Percentiles rank a stretch among this genome's conserved stretches.
These are phyloP conservation scores for Etheostoma perlongum DNA, from an alignment of 2,797 vertebrate species.

Conservation along the genomic window DNA sequence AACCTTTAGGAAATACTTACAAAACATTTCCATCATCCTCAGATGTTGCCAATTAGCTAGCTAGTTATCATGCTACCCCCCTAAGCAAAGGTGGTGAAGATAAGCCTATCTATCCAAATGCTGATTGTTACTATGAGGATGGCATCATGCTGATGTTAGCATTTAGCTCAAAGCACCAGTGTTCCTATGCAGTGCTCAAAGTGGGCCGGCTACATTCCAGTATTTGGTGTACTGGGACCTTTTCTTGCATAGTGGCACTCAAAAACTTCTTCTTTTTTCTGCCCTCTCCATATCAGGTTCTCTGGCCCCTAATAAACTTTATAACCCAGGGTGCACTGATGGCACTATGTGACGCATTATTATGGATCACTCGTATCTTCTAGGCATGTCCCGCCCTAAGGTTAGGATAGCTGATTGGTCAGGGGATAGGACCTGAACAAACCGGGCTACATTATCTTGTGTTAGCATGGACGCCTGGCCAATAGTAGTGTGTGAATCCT, in stretches of 20 bases:
- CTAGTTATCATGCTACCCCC: neutral
- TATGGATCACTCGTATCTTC: no score
- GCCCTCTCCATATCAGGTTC: neutral
- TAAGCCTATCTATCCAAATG: neutral
- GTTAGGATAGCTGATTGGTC: no score
- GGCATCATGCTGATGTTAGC: neutral
- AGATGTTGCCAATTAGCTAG: no score
- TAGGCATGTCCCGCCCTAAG: no score
- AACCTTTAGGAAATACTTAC: neutral
- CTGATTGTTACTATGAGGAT: neutral
- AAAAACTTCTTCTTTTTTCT: neutral
- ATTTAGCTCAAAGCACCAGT: neutral
- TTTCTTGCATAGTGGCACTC: neutral
- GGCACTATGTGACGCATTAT: neutral
- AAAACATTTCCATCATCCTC: neutral
- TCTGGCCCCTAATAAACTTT: neutral
- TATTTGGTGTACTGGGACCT: neutral
- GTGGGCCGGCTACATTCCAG: no score
- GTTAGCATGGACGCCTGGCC: no score
- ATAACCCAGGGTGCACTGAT: neutral
- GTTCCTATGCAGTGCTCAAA: no score
- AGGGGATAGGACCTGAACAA: no score
- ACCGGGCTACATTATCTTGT: no score
- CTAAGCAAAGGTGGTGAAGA: neutral
- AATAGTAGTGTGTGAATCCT: no score